These are phyloP conservation scores for Glomeris maerens DNA, from an alignment of 1,140 invertebrate species.

Conservation along the genomic window DNA sequence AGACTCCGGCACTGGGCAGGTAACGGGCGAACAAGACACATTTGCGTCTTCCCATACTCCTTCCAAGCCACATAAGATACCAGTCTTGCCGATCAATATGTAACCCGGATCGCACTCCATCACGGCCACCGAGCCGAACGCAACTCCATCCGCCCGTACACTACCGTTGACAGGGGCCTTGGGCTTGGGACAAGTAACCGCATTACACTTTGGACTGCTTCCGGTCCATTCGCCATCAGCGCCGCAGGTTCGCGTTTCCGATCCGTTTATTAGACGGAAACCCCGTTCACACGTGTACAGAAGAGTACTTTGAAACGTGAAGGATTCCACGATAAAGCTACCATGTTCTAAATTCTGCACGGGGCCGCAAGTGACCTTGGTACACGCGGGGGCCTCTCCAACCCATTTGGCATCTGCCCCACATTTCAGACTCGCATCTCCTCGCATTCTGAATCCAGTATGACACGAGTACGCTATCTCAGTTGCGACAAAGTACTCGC, in stretches of 20 bases:
- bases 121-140: conserved; percentile 15
- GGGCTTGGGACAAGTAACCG: conserved; percentile 22
- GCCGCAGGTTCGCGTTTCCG: conserved; percentile 17
- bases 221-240: conserved; percentile 25
- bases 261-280: conserved; percentile 23
- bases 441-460: conserved; percentile 14
- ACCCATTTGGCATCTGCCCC: background rate
- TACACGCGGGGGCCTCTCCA: background rate
- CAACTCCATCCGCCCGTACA: conserved; percentile 11
- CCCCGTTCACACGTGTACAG: conserved; percentile 24
- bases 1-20: conserved; percentile 15
- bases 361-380: background rate
- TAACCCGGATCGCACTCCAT: conserved; percentile 16
- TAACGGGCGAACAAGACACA: conserved; percentile 3
- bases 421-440: conserved; percentile 10
- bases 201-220: conserved; percentile 20
- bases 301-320: conserved; percentile 15
- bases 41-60: background rate
- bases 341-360: conserved; percentile 8
- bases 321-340: conserved; percentile 11
- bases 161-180: conserved; percentile 16
- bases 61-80: background rate
- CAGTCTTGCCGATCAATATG: background rate
- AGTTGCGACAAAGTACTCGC: background rate
- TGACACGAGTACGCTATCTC: conserved; percentile 11